Conservation (phyloP, 1,140 invertebrate genomes). For the Drosophila carrolli region DNA sequence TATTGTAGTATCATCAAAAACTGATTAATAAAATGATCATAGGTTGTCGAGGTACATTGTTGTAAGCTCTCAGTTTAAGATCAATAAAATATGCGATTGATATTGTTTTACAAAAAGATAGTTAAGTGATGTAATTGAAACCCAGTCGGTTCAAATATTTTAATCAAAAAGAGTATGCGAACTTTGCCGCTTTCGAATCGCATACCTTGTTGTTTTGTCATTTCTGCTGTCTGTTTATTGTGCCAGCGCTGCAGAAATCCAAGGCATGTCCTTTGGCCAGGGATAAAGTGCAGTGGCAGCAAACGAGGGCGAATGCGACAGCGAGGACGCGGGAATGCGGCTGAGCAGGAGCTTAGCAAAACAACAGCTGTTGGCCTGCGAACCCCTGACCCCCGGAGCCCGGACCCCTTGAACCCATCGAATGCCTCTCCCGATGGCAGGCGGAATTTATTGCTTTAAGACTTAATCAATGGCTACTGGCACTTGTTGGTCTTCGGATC, state of each 20-base stretch:
- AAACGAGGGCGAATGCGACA: not conserved
- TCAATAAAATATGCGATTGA: no score
- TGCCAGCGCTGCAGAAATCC: constrained; percentile 65
- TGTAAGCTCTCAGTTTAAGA: no score
- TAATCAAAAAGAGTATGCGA: no score
- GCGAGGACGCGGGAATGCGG: constrained; percentile 24
- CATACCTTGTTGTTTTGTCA: constrained; percentile 47
- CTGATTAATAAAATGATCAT: no score
- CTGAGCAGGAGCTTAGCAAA: constrained; percentile 53
- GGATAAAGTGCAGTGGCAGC: constrained; percentile 56
- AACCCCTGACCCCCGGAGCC: constrained; percentile 2
- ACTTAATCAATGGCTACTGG: constrained; percentile 23
- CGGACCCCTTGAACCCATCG: not conserved
- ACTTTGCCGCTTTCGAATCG: no score
- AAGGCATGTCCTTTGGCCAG: constrained; percentile 63
- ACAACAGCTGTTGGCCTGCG: constrained; percentile 65
- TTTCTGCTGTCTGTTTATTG: constrained; percentile 70
- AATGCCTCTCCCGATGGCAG: constrained; percentile 9
- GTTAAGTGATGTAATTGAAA: no score
- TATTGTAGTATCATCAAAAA: no score
- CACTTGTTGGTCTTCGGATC: constrained; percentile 10
- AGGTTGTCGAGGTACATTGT: no score
- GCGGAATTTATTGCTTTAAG: constrained; percentile 54
- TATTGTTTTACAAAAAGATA: no score
- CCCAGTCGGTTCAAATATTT: no score